Percentiles rank a stretch among this genome's conserved stretches.
These are phyloP conservation scores for Pilophorus perplexus DNA, from an alignment of 2,888 invertebrate genomes.

Conservation along the genomic window DNA sequence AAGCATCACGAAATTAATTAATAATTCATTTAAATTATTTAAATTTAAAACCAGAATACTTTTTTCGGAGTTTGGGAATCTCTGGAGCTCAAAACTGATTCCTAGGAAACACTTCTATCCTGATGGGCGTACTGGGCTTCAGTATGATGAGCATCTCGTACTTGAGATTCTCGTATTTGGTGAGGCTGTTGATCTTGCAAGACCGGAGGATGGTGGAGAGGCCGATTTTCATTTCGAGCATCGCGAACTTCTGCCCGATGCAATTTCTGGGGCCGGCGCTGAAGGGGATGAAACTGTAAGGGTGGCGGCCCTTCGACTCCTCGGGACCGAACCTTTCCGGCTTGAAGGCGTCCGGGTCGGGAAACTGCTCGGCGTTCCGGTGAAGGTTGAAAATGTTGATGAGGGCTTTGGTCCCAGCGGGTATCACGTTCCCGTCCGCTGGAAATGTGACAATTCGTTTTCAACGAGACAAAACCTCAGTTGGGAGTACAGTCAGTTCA, in stretches of 20 bases:
- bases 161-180: neutral
- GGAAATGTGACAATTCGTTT: too few species aligned
- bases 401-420: conserved; percentile 48
- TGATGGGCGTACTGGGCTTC: conserved; percentile 12
- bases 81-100: too few species aligned
- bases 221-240: conserved; percentile 36
- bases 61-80: too few species aligned
- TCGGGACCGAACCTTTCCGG: conserved; percentile 51
- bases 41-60: too few species aligned
- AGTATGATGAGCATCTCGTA: conserved; percentile 5
- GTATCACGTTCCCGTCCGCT: conserved; percentile 35
- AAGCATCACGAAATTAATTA: too few species aligned
- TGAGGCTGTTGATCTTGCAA: neutral
- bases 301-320: conserved; percentile 45
- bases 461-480: neutral
- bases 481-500: too few species aligned
- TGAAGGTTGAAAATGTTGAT: conserved; percentile 51
- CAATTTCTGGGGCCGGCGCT: conserved; percentile 63
- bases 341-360: conserved; percentile 54
- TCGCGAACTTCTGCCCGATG: conserved; percentile 52
- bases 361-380: conserved; percentile 52
- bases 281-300: conserved; percentile 51
- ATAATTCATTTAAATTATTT: too few species aligned
- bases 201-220: conserved; percentile 25
- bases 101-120: conserved; percentile 10